phyloP scores from a whole-genome alignment of 2,888 invertebrate species.

The Hemaris fuciformis region DNA sequence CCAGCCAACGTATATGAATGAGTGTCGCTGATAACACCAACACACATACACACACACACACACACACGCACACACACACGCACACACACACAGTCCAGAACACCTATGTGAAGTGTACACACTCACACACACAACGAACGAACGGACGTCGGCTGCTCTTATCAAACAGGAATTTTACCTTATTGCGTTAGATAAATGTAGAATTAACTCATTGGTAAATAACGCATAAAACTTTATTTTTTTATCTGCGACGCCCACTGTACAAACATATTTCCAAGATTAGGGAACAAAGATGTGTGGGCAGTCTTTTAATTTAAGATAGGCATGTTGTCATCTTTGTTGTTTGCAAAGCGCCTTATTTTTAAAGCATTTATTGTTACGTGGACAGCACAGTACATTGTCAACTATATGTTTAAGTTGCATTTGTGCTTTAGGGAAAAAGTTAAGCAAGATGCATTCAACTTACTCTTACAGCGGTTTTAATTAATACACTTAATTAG shows the following conservation, averaged over 20 bases:
- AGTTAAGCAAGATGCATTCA: too few species aligned
- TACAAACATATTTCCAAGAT: background rate
- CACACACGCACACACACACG: too few species aligned
- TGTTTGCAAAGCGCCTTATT: background rate
- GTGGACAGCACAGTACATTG: background rate
- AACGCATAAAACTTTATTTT: background rate
- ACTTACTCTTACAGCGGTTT: too few species aligned
- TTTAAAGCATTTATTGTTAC: background rate
- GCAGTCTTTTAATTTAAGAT: background rate
- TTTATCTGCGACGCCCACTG: background rate
- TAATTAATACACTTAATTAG: too few species aligned
- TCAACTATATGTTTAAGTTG: too few species aligned
- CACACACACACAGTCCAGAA: constrained; percentile 11
- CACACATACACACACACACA: constrained; percentile 24
- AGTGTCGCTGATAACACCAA: constrained; percentile 38
- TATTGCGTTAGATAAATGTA: constrained; percentile 26
- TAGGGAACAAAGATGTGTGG: background rate
- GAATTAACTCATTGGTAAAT: background rate
- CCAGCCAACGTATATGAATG: constrained; percentile 32
- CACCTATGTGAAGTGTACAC: constrained; percentile 13
- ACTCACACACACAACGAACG: constrained; percentile 17
- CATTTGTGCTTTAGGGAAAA: too few species aligned
- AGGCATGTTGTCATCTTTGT: background rate
- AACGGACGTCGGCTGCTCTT: constrained; percentile 22
- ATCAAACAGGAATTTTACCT: constrained; percentile 38